phyloP scores from a whole-genome alignment of 2,888 invertebrate genomes.

The Cephus pulcher region DNA sequence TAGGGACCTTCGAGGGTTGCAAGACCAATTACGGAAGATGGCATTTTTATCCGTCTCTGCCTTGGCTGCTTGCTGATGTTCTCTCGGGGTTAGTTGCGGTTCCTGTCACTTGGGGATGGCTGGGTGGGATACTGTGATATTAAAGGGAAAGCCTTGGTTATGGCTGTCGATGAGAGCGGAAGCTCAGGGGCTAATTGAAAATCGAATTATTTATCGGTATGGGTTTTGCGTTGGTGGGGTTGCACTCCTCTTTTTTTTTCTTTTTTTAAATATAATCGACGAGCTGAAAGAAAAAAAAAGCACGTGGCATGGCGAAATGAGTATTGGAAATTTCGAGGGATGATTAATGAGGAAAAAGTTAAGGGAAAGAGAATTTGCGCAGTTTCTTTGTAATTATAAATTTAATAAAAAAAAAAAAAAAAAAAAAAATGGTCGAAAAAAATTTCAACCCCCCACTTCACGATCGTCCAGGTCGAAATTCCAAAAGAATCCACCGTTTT shows the following conservation, averaged over 20 bases:
- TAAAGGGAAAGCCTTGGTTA: neutral
- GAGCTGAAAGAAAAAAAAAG: neutral
- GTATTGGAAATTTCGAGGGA: neutral
- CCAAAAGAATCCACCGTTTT: neutral
- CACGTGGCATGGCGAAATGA: neutral
- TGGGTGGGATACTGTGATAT: neutral
- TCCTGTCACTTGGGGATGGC: neutral
- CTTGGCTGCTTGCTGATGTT: neutral
- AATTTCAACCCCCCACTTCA: neutral
- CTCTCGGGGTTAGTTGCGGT: neutral
- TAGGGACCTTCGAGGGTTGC: neutral
- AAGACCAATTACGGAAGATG: slow-evolving; percentile 3
- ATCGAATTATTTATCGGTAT: slow-evolving; percentile 44
- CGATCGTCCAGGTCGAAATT: neutral
- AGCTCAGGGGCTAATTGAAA: slow-evolving; percentile 40
- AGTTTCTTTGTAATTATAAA: neutral
- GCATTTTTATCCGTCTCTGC: neutral
- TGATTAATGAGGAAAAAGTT: no score
- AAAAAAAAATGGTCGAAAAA: neutral
- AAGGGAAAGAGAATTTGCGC: no score
- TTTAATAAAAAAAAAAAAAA: neutral
- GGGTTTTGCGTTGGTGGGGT: neutral
- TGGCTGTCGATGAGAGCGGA: neutral
- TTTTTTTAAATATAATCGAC: neutral
- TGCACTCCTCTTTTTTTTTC: neutral